Evolutionary conservation across 2,888 invertebrate genomes (phyloP).

Genomic region (Marasmarcha lunaedactyla): DNA sequence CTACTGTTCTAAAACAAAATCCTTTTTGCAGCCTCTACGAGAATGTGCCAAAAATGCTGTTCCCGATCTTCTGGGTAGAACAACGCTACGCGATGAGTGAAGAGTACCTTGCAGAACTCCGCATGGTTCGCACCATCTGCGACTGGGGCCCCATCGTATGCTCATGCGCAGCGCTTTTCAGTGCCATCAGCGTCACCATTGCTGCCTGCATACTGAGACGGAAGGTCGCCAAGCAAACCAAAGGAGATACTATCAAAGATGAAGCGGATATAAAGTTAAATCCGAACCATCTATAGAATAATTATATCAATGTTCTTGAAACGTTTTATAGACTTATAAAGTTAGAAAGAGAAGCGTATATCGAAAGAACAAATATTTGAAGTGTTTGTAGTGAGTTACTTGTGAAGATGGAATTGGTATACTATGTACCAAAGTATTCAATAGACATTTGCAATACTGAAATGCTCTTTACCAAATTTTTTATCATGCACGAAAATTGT

Average conservation of each 20-base stretch:
- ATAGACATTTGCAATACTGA: no score
- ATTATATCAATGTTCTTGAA: no score
- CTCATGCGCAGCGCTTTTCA: conserved; percentile 52
- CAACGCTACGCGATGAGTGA: conserved; percentile 74
- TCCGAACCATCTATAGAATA: no score
- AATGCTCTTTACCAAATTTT: no score
- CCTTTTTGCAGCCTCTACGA: conserved; percentile 68
- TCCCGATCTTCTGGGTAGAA: conserved; percentile 86
- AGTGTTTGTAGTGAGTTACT: no score
- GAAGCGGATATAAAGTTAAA: conserved; percentile 48
- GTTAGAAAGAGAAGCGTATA: no score
- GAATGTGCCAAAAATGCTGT: conserved; percentile 74
- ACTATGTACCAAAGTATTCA: no score
- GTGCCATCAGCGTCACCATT: conserved; percentile 59
- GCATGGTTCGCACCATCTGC: conserved; percentile 31
- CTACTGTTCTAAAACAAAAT: no score
- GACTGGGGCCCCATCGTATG: conserved; percentile 52
- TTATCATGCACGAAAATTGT: no score
- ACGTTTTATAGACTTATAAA: no score
- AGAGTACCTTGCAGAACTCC: conserved; percentile 66
- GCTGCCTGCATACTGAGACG: conserved; percentile 29
- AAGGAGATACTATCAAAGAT: conserved; percentile 32
- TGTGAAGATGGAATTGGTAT: no score
- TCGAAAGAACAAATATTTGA: no score
- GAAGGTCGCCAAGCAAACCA: conserved; percentile 7